These are phyloP conservation scores for Anthoscopus minutus DNA, from an alignment of 2,113 vertebrate species.

Conservation along the genomic window DNA sequence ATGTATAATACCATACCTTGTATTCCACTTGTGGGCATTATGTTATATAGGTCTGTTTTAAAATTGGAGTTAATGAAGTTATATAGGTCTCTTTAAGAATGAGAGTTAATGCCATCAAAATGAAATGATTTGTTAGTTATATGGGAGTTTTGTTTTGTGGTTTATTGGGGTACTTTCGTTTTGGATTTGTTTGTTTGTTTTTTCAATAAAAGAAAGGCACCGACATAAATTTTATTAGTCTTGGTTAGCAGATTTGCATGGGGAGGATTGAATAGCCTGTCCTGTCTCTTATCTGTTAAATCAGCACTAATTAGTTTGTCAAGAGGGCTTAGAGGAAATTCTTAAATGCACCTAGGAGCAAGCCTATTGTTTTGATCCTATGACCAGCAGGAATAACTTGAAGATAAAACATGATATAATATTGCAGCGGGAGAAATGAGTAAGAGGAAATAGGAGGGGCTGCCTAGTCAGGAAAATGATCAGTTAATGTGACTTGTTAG, in stretches of 20 bases:
- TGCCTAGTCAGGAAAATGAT: neutral
- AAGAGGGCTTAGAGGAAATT: slow-evolving; percentile 18
- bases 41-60: neutral
- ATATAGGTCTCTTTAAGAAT: neutral
- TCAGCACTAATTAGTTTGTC: neutral
- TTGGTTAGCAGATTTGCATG: neutral
- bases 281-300: neutral
- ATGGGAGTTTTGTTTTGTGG: neutral
- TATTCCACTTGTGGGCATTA: neutral
- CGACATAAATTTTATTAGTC: neutral
- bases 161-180: neutral
- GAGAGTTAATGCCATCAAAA: neutral
- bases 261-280: neutral
- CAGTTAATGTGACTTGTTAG: neutral
- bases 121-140: neutral
- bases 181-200: neutral
- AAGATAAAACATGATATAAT: neutral
- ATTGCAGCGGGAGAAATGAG: neutral
- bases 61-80: neutral
- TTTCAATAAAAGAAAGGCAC: neutral
- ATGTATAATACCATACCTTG: neutral
- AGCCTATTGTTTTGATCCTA: slow-evolving; percentile 44
- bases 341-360: neutral
- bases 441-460: slow-evolving; percentile 46
- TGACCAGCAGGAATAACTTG: neutral